phyloP scores from a whole-genome alignment of 37 sponge, comb jelly and placozoan genomes.

The Beroe ovata region DNA sequence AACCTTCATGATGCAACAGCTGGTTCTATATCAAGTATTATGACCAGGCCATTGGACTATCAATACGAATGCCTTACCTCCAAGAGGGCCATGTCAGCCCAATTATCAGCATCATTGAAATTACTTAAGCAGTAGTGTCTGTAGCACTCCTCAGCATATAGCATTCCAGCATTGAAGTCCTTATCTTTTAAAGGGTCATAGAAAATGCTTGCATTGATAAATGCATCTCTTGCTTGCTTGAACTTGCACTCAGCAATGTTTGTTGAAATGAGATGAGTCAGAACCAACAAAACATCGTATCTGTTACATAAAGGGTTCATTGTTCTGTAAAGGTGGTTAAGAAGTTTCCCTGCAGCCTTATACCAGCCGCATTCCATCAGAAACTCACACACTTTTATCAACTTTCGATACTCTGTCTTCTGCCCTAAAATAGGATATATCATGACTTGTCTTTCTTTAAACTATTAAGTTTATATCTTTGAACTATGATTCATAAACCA shows the following conservation, averaged over 20 bases:
- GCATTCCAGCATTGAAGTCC: neutral
- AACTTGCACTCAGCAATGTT: constrained; percentile 55
- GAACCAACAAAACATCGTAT: neutral
- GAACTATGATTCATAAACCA: no score
- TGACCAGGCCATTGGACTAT: no score
- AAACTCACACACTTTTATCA: constrained; percentile 54
- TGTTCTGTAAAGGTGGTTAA: constrained; percentile 4
- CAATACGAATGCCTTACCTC: no score
- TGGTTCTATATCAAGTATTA: no score
- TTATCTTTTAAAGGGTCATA: constrained; percentile 24
- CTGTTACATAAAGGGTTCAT: neutral
- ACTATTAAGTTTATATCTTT: no score
- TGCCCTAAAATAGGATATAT: no score
- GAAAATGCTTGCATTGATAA: constrained; percentile 24
- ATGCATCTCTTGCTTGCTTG: constrained; percentile 13
- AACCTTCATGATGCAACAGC: no score
- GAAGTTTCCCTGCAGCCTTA: constrained; percentile 21
- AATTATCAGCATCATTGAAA: constrained; percentile 10
- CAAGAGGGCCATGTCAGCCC: neutral
- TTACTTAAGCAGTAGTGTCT: constrained; percentile 46
- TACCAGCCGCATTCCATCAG: constrained; percentile 43
- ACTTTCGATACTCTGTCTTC: neutral
- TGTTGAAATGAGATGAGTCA: constrained; percentile 34
- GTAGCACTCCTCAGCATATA: constrained; percentile 30
- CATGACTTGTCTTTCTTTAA: no score